These are phyloP conservation scores for Saxidomus purpurata DNA, from an alignment of 1,140 invertebrate genomes.

Conservation along the genomic window DNA sequence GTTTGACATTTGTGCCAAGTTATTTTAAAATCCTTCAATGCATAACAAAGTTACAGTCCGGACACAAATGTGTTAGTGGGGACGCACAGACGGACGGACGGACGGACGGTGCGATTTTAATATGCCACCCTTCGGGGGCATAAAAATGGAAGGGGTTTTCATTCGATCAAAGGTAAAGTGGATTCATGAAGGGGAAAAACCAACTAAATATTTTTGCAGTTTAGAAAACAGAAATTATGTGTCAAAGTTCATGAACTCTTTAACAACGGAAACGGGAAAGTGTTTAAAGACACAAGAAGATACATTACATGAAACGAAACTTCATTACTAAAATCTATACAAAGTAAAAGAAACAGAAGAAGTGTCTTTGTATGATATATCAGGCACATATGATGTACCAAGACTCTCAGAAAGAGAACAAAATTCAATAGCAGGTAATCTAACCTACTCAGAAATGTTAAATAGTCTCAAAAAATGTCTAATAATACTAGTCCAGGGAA, in stretches of 20 bases:
- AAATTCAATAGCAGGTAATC: neutral
- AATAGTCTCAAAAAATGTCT: neutral
- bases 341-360: neutral
- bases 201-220: conserved; percentile 10
- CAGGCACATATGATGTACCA: neutral
- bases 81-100: too few relatives aligned
- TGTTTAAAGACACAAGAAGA: neutral
- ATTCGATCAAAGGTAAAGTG: conserved; percentile 16
- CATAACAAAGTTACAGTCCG: too few relatives aligned
- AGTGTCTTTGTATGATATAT: neutral
- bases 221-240: conserved; percentile 20
- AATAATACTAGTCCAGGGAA: conserved; percentile 20
- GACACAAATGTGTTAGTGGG: too few relatives aligned
- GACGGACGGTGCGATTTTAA: too few relatives aligned
- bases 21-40: too few relatives aligned
- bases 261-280: neutral
- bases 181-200: conserved; percentile 38
- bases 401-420: neutral
- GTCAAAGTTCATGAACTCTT: conserved; percentile 18
- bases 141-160: neutral
- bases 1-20: too few relatives aligned
- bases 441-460: conserved; percentile 3
- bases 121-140: too few relatives aligned
- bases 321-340: conserved; percentile 19
- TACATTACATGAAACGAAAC: neutral